Evolutionary conservation across 2,888 invertebrate genomes (phyloP).

Genomic region (Glomeris marginata): DNA sequence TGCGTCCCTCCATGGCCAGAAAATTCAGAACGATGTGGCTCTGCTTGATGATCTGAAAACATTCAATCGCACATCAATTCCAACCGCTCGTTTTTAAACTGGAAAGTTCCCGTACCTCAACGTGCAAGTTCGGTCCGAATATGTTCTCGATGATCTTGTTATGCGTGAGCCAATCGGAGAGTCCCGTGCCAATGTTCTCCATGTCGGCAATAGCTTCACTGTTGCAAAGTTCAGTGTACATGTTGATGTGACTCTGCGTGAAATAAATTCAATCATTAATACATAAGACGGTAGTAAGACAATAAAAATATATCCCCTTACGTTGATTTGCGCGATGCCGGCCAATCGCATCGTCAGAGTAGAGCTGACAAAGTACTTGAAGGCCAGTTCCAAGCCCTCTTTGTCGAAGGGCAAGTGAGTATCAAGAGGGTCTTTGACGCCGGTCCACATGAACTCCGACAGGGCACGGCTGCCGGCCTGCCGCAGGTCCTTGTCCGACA

Average conservation of each 20-base stretch:
- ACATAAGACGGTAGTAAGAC: background rate
- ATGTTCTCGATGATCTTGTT: constrained; percentile 85
- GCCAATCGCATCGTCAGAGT: constrained; percentile 85
- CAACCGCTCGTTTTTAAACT: constrained; percentile 1
- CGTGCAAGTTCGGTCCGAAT: constrained; percentile 94
- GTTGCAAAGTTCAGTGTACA: constrained; percentile 79
- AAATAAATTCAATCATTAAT: background rate
- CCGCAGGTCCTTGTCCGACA: constrained; percentile 79
- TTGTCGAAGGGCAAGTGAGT: constrained; percentile 71
- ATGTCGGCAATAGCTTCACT: constrained; percentile 74
- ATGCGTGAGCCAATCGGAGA: constrained; percentile 75
- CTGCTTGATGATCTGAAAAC: constrained; percentile 67
- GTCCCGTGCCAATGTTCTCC: constrained; percentile 63
- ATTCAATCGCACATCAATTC: constrained; percentile 2
- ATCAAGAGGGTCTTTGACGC: constrained; percentile 80
- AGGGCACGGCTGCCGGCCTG: constrained; percentile 78
- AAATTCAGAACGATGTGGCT: constrained; percentile 86
- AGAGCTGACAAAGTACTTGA: constrained; percentile 88
- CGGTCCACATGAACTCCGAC: constrained; percentile 94
- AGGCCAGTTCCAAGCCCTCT: constrained; percentile 81
- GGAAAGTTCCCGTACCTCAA: constrained; percentile 47
- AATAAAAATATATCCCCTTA: constrained; percentile 7
- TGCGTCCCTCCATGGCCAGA: constrained; percentile 76
- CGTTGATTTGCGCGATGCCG: constrained; percentile 83
- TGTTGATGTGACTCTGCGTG: constrained; percentile 53